Evolutionary conservation across 2,888 invertebrate genomes (phyloP), one percentile per base, ranked within the genome.

Genomic region (Phoronis australis): DNA sequence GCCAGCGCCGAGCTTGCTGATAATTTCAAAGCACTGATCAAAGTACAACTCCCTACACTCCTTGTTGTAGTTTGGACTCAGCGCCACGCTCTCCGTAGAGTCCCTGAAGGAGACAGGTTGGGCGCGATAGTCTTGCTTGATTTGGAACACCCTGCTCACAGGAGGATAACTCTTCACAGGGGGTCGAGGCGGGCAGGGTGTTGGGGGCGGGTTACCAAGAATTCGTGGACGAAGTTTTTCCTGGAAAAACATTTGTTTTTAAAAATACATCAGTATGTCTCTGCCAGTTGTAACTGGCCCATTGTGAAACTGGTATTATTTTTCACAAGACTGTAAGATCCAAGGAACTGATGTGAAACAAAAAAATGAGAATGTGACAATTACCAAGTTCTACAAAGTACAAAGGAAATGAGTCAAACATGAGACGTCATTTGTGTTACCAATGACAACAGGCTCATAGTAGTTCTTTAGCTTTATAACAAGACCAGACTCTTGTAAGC

Each of bases 1-100:
- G 2, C 88, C 88, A 68, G 83, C 83, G 1, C 88, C 88, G 37
- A 88, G 79, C 61, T 82, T 82, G 4, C 78, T 75, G 18, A 83
- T 75, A 24, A 82, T 78, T n/a, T 80, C 78, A 68, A 85, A 88
- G 59, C 83, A 82, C 70, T 86, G 85, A 45, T 85, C 82, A 65
- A 87, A 84, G 66, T 86, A 87, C 2, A 82, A 76, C 42, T 81
- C 76, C 53, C 79, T 61, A 35, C 60, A 69, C 31, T 60, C 59
- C 21, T 64, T 68, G 59, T 77, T 69, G 64, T 79, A 79, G 22
- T 58, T 55, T 2, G 67, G 64, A 50, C 72, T 73, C 12, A 66
- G 47, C n/a, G 70, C 48, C 44, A 67, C 71, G 71, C 45, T 23
- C 64, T 62, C 18, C 52, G 45, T 42, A n/a, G 45, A 46, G 37